Conservation (phyloP, 1,140 invertebrate species). For the Drosophila nikananu region DNA sequence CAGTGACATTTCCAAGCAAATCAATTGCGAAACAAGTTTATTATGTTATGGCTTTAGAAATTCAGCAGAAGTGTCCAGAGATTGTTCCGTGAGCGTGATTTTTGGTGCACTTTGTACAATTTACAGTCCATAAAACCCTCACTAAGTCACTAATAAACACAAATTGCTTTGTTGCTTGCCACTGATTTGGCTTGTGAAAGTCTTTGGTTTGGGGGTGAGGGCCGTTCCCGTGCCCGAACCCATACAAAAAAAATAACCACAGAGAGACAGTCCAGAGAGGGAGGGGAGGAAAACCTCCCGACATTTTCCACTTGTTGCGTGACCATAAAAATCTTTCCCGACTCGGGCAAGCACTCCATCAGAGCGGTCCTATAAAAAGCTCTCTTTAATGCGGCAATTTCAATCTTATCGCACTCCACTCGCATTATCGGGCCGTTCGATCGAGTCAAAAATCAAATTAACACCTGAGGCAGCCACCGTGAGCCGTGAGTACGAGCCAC, state of each 20-base stretch:
- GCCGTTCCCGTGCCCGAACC: background rate
- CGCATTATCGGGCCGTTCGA: constrained; percentile 62
- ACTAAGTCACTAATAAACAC: constrained; percentile 55
- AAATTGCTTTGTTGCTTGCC: constrained; percentile 43
- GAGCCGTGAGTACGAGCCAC: constrained; percentile 7
- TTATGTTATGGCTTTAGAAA: constrained; percentile 32
- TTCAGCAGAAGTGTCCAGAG: constrained; percentile 26
- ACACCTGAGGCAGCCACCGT: constrained; percentile 54
- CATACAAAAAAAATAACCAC: background rate
- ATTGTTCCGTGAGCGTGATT: constrained; percentile 49
- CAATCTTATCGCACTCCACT: constrained; percentile 72
- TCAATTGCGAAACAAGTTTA: constrained; percentile 21
- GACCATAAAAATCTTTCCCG: constrained; percentile 64
- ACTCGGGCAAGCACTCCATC: constrained; percentile 16
- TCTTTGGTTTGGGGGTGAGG: constrained; percentile 18
- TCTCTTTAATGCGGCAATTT: constrained; percentile 32
- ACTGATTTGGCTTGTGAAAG: constrained; percentile 44
- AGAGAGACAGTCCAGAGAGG: background rate
- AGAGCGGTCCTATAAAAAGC: constrained; percentile 50
- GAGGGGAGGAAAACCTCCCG: constrained; percentile 22
- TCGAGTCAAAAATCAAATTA: constrained; percentile 72
- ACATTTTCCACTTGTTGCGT: constrained; percentile 15
- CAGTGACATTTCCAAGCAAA: background rate
- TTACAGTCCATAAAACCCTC: constrained; percentile 58
- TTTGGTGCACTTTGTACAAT: constrained; percentile 39